Evolutionary conservation across 1,140 invertebrate genomes (phyloP), one percentile per base, ranked within the genome.

Genomic region (Magallana ariakensis): DNA sequence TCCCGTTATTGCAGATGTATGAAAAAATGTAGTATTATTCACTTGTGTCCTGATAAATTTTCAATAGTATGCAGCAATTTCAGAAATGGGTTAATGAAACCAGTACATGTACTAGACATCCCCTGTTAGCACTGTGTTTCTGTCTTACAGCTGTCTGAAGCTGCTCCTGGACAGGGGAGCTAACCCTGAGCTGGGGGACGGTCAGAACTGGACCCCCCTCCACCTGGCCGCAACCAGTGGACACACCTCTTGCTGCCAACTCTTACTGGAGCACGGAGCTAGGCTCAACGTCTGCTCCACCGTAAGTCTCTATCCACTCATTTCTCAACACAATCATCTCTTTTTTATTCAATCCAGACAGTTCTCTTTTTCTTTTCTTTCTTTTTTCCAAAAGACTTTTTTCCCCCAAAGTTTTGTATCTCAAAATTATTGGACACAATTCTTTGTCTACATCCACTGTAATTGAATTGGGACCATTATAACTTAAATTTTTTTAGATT

Each of bases 211-310:
- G 90, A 93, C 91, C 33, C 90, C 94, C 1, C 87, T 94, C 15
- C 92, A 94, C 84, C 90, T 92, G 87, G 92, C 93, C 46, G 91
- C 92, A 0, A 88, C 85, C 16, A 81, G 90, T 70, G 93, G 93
- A 3, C 91, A 93, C 87, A 55, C 62, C 33, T 89, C 92, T 53
- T 91, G 91, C 80, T 94, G 93, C 80, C 87, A 86, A 66, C 55
- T 91, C 13, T 87, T 94, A 22, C 85, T 94, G 16, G 87, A 91
- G 10, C 81, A 92, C 86, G 93, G 92, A 10, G 92, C 93, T 4
- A 88, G 90, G 46, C 88, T 93, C 13, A 90, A 90, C 81, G 86
- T 87, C 15, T 85, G 90, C 57, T 91, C 90, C 26, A 89, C 88
- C 87, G 94, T 94, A 87, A 90, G 92, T 92, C 22, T 19, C 15